phyloP scores from a whole-genome alignment of 2,888 invertebrate species.

The Digitonthophagus gazella region DNA sequence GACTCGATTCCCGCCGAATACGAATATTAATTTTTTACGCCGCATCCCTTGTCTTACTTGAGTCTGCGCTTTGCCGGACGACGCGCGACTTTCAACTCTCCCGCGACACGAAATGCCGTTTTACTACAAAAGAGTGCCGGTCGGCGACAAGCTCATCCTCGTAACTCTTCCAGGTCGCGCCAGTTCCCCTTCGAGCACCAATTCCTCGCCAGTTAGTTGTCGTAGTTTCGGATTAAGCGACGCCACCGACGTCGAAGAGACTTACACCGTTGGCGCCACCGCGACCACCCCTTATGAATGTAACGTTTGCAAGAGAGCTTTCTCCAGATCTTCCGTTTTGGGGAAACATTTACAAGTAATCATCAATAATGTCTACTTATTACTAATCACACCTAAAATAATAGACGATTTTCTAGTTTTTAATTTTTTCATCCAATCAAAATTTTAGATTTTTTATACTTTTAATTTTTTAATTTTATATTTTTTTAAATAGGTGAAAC shows the following conservation, averaged over 20 bases:
- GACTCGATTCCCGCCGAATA: neutral
- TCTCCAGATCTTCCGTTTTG: conserved; percentile 80
- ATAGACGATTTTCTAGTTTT: too few relatives aligned
- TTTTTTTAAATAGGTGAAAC: too few relatives aligned
- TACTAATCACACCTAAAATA: too few relatives aligned
- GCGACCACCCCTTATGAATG: conserved; percentile 83
- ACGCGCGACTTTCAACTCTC: too few relatives aligned
- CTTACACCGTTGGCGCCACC: conserved; percentile 66
- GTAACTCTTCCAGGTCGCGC: conserved; percentile 32
- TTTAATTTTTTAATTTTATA: too few relatives aligned
- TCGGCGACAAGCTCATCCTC: too few relatives aligned
- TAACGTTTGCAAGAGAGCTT: conserved; percentile 89
- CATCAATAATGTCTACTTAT: neutral
- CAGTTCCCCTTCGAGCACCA: conserved; percentile 37
- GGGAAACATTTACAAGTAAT: conserved; percentile 92
- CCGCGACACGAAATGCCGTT: too few relatives aligned
- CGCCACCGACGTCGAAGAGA: conserved; percentile 62
- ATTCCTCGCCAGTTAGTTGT: conserved; percentile 44
- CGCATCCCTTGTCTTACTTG: neutral
- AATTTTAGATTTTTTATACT: too few relatives aligned
- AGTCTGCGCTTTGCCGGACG: too few relatives aligned
- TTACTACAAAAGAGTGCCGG: too few relatives aligned
- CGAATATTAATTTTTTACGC: neutral
- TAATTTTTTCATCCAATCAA: too few relatives aligned
- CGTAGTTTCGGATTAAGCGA: conserved; percentile 63